Evolutionary conservation across 2,113 vertebrate genomes (phyloP).

Genomic region (Chionis minor): DNA sequence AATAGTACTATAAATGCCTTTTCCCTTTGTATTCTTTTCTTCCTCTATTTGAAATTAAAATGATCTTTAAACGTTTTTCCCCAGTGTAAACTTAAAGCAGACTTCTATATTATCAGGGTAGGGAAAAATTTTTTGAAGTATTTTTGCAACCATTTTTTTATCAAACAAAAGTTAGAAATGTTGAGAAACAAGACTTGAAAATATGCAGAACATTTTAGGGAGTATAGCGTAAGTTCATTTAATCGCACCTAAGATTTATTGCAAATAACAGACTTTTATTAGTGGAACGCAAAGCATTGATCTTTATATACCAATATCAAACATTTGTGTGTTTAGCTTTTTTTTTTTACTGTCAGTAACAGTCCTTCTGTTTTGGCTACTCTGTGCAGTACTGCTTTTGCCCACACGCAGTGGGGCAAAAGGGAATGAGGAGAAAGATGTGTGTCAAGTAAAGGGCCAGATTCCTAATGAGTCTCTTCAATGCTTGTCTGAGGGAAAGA

Average conservation of each 20-base stretch:
- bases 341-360: background rate
- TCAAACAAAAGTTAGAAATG: background rate
- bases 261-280: background rate
- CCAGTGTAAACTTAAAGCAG: background rate
- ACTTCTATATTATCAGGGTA: background rate
- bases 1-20: background rate
- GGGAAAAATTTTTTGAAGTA: background rate
- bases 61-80: background rate
- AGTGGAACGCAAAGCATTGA: background rate
- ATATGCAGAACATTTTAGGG: background rate
- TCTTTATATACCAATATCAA: background rate
- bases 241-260: background rate
- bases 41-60: background rate
- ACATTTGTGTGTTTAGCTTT: rapidly evolving
- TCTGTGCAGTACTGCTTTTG: background rate
- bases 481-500: background rate
- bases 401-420: rapidly evolving
- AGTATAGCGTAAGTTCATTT: background rate
- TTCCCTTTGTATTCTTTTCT: background rate
- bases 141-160: background rate
- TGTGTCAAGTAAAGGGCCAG: too few relatives aligned
- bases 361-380: rapidly evolving
- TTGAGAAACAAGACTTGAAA: background rate
- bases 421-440: background rate
- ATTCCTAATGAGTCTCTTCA: background rate